These are phyloP conservation scores for Apamea anceps DNA, from an alignment of 2,888 invertebrate species.

Conservation along the genomic window DNA sequence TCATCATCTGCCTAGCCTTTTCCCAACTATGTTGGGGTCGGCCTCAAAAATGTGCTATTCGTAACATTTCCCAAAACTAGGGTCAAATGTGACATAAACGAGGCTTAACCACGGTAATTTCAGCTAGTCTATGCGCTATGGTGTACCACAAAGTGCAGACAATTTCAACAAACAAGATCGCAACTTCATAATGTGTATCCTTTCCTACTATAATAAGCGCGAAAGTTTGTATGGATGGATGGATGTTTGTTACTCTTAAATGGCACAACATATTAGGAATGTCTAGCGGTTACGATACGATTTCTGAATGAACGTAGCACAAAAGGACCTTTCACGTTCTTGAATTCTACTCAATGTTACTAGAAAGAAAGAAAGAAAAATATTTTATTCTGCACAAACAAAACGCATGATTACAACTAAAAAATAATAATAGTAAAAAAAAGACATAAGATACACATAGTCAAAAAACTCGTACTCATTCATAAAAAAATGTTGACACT, in stretches of 20 bases:
- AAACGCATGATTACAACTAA: no score
- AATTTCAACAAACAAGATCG: background rate
- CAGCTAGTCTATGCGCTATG: background rate
- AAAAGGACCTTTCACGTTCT: background rate
- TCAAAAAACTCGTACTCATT: no score
- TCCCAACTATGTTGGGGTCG: no score
- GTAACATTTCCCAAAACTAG: background rate
- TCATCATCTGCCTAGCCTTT: no score
- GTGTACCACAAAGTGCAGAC: conserved; percentile 16
- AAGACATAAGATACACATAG: no score
- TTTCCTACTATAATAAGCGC: no score
- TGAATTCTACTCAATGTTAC: background rate
- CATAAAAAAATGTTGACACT: no score
- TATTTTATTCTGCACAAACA: no score
- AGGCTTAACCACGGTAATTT: conserved; percentile 9
- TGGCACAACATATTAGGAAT: background rate
- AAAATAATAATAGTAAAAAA: no score
- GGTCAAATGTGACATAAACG: background rate
- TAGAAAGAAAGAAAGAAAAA: no score
- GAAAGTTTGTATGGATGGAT: no score
- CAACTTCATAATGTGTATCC: background rate
- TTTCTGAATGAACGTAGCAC: background rate
- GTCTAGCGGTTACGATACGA: background rate
- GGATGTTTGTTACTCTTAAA: background rate
- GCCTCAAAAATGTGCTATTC: background rate